Conservation (phyloP, 2,797 vertebrate species). For the Zalophus californianus region DNA sequence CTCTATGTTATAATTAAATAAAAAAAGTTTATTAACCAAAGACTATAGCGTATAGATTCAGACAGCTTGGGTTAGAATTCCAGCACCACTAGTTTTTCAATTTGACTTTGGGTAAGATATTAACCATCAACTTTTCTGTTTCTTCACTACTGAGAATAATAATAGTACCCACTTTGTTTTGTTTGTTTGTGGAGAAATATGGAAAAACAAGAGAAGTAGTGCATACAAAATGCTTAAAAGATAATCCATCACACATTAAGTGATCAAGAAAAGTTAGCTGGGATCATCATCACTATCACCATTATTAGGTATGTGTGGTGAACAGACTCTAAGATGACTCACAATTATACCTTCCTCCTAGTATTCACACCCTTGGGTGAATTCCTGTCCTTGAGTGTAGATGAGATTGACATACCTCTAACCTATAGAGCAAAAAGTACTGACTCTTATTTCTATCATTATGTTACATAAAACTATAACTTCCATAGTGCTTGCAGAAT, state of each 20-base stretch:
- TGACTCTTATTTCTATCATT: background rate
- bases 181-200: background rate
- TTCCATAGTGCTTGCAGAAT: background rate
- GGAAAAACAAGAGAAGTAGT: background rate
- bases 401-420: background rate
- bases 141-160: background rate
- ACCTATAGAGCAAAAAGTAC: background rate
- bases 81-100: background rate
- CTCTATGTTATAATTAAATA: background rate
- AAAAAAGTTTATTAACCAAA: background rate
- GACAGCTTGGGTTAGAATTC: background rate
- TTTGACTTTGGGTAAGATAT: background rate
- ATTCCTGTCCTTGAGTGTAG: background rate
- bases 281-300: background rate
- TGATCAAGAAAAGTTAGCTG: background rate
- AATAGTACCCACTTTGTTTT: background rate
- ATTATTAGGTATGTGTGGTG: background rate
- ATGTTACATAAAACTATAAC: background rate
- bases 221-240: background rate
- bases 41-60: background rate
- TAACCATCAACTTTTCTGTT: background rate
- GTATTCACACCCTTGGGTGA: background rate
- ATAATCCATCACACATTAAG: background rate
- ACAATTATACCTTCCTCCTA: background rate
- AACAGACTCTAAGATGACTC: background rate